Base-by-base conservation (phyloP, 2,113 vertebrate species). In the Nansenia antarctica region DNA sequence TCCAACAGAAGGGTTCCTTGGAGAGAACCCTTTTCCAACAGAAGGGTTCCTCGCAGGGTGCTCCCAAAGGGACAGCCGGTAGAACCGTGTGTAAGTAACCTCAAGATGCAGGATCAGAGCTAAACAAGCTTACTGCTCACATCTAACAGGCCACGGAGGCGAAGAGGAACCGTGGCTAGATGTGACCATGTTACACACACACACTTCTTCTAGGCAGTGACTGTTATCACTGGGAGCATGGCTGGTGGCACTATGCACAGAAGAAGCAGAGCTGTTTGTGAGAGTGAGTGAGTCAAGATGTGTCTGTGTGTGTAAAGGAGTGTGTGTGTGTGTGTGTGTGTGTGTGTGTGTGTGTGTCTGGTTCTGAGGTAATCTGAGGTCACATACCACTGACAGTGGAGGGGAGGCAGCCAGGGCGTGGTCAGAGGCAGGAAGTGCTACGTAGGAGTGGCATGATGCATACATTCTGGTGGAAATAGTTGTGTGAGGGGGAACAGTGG, bases 361-460 rank as follows among this genome's bases (percentile, higher is more conserved):
- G 49, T 61, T 76, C 18, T 63, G 69, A 87, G 79, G 82, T 67
- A 76, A 82, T 74, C 59, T 89, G 85, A 91, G 87, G 87, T 88
- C 86, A 86, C 85, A 83, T 85, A 88, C 77, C 77, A 72, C 55
- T 81, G 54, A 35, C 74, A 61, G 66, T 75, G 73, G 55, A 61
- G 72, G n/a, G 67, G 80, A 82, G 67, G 80, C 70, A 80, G 72
- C 60, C 65, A 70, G 78, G 86, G 87, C 1, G 74, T 80, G 87
- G 77, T 73, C 73, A 73, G 39, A 64, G 42, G 54, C 67, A 91
- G 89, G 85, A 89, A 88, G 82, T 87, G 72, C 62, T 47, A 42
- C 34, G 42, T 52, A 61, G 39, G 61, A 82, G 71, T n/a, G n/a
- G n/a, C n/a, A n/a, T n/a, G 69, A n/a, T n/a, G n/a, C n/a, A n/a